Conservation (phyloP, 2,797 vertebrate genomes). For the Microctenopoma stevenorrisi region DNA sequence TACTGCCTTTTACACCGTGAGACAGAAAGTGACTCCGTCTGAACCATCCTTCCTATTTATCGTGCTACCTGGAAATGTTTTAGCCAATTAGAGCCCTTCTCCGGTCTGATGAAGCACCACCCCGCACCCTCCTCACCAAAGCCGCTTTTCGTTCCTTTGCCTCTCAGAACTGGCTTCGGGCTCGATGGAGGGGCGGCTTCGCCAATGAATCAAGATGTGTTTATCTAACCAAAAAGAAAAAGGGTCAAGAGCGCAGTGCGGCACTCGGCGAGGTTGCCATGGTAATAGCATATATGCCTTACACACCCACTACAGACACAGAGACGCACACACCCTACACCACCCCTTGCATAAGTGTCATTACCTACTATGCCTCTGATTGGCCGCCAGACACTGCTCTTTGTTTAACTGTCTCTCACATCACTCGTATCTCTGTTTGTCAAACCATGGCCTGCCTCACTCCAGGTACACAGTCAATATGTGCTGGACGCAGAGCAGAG, state of each 20-base stretch:
- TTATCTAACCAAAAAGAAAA: slow-evolving; percentile 64
- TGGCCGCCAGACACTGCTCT: slow-evolving; percentile 63
- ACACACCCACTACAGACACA: not conserved
- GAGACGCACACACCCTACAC: not conserved
- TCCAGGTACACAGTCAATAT: slow-evolving; percentile 37
- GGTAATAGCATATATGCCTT: slow-evolving; percentile 73
- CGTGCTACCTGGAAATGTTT: not conserved
- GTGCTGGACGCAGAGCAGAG: not conserved
- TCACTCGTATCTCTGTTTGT: slow-evolving; percentile 35
- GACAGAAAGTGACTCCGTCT: no score
- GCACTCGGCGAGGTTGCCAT: slow-evolving; percentile 63
- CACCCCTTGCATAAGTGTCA: slow-evolving; percentile 62
- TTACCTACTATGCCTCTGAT: slow-evolving; percentile 63
- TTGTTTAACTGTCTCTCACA: slow-evolving; percentile 63
- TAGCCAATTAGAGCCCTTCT: not conserved
- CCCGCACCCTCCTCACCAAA: not conserved
- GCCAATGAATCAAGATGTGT: slow-evolving; percentile 65
- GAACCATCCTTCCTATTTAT: not conserved
- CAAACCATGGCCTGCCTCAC: slow-evolving; percentile 35
- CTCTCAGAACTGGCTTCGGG: slow-evolving; percentile 12
- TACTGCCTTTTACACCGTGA: no score
- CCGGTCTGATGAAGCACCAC: not conserved
- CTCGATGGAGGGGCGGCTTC: slow-evolving; percentile 5
- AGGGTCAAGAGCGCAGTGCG: slow-evolving; percentile 63
- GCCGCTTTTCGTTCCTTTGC: not conserved